Evolutionary conservation across 2,797 vertebrate species (phyloP), one percentile per base, ranked within the genome.

Genomic region (Cryptoblepharus egeriae): DNA sequence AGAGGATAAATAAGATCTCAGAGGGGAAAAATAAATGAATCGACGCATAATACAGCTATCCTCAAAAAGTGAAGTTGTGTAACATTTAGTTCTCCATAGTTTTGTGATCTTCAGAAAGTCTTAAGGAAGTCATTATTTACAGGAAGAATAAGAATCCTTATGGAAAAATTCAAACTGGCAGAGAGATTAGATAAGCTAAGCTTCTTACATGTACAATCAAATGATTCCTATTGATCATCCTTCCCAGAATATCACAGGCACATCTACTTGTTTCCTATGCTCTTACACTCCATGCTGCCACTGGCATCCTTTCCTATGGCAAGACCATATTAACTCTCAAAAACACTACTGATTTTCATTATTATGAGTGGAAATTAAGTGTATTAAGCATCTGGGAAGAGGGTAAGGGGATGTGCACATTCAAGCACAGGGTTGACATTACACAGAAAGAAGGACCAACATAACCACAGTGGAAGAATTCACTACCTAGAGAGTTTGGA

Each of bases 281-380:
- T 28, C 73, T 83, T 90, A 86, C 78, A n/a, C 83, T 88, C 26
- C 57, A 35, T 42, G 39, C 28, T 90, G 88, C 86, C 75, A 73
- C 75, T 32, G 82, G 88, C 75, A 71, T 65, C 68, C 75, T 16
- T 87, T 91, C 76, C 88, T 85, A 92, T 81, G 81, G 88, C 87
- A 86, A 89, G 71, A 22, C 30, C 80, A 69, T 71, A 75, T 60
- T 75, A 63, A 85, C 20, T 72, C 45, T 88, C 85, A 61, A 79
- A 75, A 32, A 24, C 3, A 20, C 39, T 87, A 92, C 87, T 80
- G 73, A 82, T 81, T 35, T 32, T 75, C 79, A 88, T 81, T 88
- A 69, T 76, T 79, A 71, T 60, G 79, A 91, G 82, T 88, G 92
- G 78, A 32, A 72, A 79, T 71, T 52, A 71, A 0, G 55, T 67